Evolutionary conservation across 2,797 vertebrate genomes (phyloP).

Genomic region (Chiloscyllium punctatum): DNA sequence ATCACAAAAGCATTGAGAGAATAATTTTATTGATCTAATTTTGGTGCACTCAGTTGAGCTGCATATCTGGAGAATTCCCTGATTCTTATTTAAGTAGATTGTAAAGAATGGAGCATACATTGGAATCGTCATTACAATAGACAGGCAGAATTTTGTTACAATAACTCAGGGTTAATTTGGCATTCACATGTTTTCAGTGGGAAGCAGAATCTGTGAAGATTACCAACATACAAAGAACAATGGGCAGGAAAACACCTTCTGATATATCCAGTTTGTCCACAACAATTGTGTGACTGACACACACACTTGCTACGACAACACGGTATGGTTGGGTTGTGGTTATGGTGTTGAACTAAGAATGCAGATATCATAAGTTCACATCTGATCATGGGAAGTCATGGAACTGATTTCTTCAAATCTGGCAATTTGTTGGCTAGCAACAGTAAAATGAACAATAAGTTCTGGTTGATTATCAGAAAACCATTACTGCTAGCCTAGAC

Average conservation of each 20-base stretch:
- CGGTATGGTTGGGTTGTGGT: too few relatives aligned
- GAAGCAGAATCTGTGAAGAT: not conserved
- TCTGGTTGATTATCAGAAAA: not conserved
- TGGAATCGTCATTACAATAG: not conserved
- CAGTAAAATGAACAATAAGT: not conserved
- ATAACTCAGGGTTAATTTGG: not conserved
- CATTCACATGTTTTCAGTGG: not conserved
- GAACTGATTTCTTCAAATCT: not conserved
- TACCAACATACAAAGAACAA: not conserved
- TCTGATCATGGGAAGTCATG: not conserved
- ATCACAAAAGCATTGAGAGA: not conserved
- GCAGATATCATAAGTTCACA: not conserved
- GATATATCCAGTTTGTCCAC: not conserved
- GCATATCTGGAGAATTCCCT: not conserved
- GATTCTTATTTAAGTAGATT: not conserved
- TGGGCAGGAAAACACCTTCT: not conserved
- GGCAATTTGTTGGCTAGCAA: not conserved
- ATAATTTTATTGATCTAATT: not conserved
- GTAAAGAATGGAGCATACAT: not conserved
- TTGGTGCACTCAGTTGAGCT: not conserved
- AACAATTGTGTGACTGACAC: too few relatives aligned
- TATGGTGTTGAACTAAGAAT: too few relatives aligned
- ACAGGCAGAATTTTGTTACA: not conserved
- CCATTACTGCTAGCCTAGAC: not conserved
- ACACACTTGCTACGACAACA: too few relatives aligned